These are phyloP conservation scores for Hydraecia micacea DNA, from an alignment of 2,888 invertebrate genomes.

Conservation along the genomic window DNA sequence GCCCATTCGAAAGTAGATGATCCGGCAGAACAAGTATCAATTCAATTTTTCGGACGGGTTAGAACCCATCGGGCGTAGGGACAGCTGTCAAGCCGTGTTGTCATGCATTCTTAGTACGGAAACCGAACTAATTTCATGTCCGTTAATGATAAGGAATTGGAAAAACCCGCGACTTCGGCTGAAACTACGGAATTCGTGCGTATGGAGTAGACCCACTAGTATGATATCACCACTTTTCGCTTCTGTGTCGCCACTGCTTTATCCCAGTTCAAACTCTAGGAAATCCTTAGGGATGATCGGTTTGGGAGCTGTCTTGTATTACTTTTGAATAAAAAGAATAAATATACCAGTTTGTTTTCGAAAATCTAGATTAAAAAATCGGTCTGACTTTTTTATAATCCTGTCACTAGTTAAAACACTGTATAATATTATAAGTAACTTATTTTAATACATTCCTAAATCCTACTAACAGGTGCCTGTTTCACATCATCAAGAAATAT, in stretches of 20 bases:
- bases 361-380: background rate
- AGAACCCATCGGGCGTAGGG: too few species aligned
- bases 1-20: too few species aligned
- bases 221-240: background rate
- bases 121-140: too few species aligned
- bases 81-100: too few species aligned
- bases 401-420: background rate
- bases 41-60: too few species aligned
- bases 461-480: background rate
- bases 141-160: too few species aligned
- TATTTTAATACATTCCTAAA: background rate
- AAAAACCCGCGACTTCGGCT: too few species aligned
- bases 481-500: background rate
- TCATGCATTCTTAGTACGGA: too few species aligned
- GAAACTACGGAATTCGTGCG: too few species aligned
- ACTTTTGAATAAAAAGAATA: background rate
- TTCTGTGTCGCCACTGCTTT: too few species aligned
- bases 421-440: background rate
- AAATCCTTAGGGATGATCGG: background rate
- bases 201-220: background rate
- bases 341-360: background rate
- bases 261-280: background rate
- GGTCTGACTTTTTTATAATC: background rate
- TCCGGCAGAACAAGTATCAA: too few species aligned
- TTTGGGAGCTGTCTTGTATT: background rate